phyloP scores from a whole-genome alignment of 2,888 invertebrate genomes.

The Acleris emargana region DNA sequence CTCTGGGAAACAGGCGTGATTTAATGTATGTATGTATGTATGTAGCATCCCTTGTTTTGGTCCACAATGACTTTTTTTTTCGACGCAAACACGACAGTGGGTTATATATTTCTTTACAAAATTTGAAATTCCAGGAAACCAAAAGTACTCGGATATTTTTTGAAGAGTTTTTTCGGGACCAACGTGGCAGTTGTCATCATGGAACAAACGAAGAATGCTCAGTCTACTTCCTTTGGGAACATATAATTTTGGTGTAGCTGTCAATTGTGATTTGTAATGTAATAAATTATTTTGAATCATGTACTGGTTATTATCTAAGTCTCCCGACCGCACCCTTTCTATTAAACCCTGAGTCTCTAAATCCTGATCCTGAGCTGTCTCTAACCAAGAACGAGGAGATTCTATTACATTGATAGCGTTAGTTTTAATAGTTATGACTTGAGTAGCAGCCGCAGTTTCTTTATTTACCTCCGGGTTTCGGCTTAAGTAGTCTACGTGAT shows the following conservation, averaged over 20 bases:
- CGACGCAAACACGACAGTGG: conserved; percentile 15
- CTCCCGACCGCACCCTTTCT: background rate
- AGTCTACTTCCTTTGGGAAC: conserved; percentile 1
- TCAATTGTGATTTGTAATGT: background rate
- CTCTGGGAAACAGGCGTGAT: no score
- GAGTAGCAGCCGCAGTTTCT: background rate
- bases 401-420: background rate
- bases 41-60: conserved; percentile 21
- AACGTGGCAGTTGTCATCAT: conserved; percentile 18
- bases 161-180: conserved; percentile 3
- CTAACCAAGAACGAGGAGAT: conserved; percentile 2
- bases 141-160: conserved; percentile 7
- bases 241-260: conserved; percentile 2
- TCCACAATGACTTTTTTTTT: conserved; percentile 13
- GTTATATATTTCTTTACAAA: conserved; percentile 20
- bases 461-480: background rate
- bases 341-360: background rate
- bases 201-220: background rate
- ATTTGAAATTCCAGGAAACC: conserved; percentile 7
- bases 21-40: no score
- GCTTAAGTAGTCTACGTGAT: conserved; percentile 1
- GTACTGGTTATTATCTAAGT: background rate
- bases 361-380: background rate
- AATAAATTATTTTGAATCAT: conserved; percentile 2
- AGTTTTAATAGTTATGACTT: background rate